Percentiles rank a stretch among this genome's conserved stretches.
Conservation (phyloP, 2,888 invertebrate species). For the Hyposoter dolosus region DNA sequence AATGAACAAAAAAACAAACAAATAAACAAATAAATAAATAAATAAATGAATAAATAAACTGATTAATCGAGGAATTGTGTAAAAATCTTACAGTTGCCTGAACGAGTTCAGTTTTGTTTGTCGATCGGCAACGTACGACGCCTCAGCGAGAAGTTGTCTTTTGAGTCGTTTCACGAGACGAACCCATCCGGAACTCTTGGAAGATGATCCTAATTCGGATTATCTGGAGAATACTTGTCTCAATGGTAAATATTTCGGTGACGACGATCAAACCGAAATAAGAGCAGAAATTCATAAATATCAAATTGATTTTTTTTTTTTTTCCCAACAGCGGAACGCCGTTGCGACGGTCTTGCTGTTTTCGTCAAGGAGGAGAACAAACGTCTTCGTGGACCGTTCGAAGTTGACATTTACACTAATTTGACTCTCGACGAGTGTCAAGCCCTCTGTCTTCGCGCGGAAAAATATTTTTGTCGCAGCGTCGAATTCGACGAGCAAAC, state of each 20-base stretch:
- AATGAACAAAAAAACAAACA: no score
- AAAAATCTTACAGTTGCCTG: constrained; percentile 87
- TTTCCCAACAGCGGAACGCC: constrained; percentile 90
- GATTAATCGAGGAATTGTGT: not conserved
- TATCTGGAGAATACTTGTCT: constrained; percentile 96
- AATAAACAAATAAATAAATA: no score
- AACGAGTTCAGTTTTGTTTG: constrained; percentile 96
- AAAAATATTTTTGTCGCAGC: constrained; percentile 96
- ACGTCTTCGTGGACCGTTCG: constrained; percentile 94
- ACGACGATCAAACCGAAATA: not conserved
- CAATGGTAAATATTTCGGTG: constrained; percentile 87
- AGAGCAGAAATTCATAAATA: not conserved
- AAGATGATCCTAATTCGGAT: constrained; percentile 94
- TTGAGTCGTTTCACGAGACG: constrained; percentile 93
- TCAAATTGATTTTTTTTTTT: not conserved
- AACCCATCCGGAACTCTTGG: constrained; percentile 93
- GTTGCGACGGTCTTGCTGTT: constrained; percentile 94
- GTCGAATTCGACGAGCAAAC: constrained; percentile 96
- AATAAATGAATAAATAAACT: no score
- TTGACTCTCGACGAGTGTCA: constrained; percentile 95
- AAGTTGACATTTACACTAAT: constrained; percentile 94
- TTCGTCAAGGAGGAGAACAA: constrained; percentile 96
- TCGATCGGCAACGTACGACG: constrained; percentile 94
- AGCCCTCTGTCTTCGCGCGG: constrained; percentile 93
- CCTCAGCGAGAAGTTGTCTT: constrained; percentile 91